Conservation (phyloP, 2,113 vertebrate species). For the Hemiscyllium ocellatum region DNA sequence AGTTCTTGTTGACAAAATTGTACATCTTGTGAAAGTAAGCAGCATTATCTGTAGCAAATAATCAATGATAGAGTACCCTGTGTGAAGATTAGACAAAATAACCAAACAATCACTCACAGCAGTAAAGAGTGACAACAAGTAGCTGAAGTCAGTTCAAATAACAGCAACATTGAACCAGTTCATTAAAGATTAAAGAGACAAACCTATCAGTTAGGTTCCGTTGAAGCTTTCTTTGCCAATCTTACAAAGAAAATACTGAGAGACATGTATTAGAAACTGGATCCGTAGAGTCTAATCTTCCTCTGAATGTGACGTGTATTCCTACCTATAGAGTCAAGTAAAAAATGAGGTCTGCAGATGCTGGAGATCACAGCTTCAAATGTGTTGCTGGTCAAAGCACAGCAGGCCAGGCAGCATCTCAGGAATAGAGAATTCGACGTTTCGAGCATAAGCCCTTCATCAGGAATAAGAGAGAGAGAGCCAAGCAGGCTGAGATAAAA, state of each 20-base stretch:
- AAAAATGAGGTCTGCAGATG: too few species aligned
- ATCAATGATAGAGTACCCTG: neutral
- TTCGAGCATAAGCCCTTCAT: too few species aligned
- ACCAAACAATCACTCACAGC: neutral
- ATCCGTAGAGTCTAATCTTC: conserved; percentile 10
- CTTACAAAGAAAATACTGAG: conserved; percentile 2
- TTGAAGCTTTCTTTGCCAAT: neutral
- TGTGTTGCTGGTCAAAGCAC: too few species aligned
- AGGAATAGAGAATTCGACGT: too few species aligned
- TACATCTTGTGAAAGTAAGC: neutral
- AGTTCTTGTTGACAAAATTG: neutral
- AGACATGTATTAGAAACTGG: neutral
- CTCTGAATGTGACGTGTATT: neutral
- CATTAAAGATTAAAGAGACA: conserved; percentile 24
- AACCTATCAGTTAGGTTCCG: neutral
- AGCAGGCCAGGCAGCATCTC: too few species aligned
- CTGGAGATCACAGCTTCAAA: too few species aligned
- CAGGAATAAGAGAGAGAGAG: too few species aligned
- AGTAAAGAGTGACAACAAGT: neutral
- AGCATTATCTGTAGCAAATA: neutral
- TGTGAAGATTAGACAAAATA: conserved; percentile 12
- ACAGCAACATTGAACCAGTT: neutral
- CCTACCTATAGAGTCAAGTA: neutral
- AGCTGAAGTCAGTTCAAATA: conserved; percentile 23
- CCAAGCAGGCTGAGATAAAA: too few species aligned